These are phyloP conservation scores for Mimas tiliae DNA, from an alignment of 2,888 invertebrate species.

Conservation along the genomic window DNA sequence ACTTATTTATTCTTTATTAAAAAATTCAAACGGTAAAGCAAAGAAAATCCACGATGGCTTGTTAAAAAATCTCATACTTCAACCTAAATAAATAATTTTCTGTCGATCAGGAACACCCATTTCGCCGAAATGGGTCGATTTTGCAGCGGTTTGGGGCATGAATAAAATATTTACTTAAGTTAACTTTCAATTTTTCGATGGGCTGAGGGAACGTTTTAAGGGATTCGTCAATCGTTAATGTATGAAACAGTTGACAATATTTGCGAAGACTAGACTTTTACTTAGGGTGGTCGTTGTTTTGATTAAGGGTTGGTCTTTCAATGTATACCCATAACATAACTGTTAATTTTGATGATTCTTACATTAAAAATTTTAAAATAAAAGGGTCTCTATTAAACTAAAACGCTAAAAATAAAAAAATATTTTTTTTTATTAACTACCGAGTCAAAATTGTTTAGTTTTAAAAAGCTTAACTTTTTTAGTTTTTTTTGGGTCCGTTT, in stretches of 20 bases:
- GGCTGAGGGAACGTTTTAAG: conserved; percentile 15
- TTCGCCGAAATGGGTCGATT: conserved; percentile 34
- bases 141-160: conserved; percentile 36
- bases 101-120: conserved; percentile 38
- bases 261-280: not conserved
- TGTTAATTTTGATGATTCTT: too few species aligned
- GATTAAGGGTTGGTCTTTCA: too few species aligned
- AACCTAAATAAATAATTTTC: conserved; percentile 34
- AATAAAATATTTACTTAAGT: conserved; percentile 44
- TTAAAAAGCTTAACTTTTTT: too few species aligned
- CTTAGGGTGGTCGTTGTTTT: too few species aligned
- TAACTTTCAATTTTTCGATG: conserved; percentile 39
- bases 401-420: too few species aligned
- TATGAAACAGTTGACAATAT: not conserved
- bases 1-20: conserved; percentile 26
- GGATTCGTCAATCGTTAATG: not conserved
- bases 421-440: too few species aligned
- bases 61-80: conserved; percentile 38
- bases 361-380: too few species aligned
- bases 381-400: too few species aligned
- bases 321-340: too few species aligned
- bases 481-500: too few species aligned
- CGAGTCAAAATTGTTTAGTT: too few species aligned
- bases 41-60: conserved; percentile 30
- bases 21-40: conserved; percentile 29